Evolutionary conservation across 1,140 invertebrate species (phyloP).

Genomic region (Lordiphosa collinella): DNA sequence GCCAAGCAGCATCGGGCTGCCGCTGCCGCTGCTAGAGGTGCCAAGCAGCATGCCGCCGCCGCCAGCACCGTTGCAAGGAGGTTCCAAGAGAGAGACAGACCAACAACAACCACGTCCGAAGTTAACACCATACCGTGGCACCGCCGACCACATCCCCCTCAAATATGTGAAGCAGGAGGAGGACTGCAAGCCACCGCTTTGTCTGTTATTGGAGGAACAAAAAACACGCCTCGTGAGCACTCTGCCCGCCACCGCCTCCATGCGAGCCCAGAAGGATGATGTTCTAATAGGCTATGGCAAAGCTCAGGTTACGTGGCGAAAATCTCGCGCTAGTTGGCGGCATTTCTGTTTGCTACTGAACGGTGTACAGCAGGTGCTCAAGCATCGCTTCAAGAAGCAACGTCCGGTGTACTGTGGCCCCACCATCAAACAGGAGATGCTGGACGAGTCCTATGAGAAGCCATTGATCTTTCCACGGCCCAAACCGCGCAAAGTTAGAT

Average conservation of each 20-base stretch:
- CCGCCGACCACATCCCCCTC: conserved; percentile 7
- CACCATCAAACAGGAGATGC: conserved; percentile 40
- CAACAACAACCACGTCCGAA: conserved; percentile 28
- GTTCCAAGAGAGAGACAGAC: neutral
- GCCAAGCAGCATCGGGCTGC: neutral
- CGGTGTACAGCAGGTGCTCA: conserved; percentile 49
- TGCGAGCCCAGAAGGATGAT: neutral
- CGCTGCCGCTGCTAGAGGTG: conserved; percentile 3
- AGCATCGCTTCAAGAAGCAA: conserved; percentile 38
- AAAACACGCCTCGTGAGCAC: too few species aligned
- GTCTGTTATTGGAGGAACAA: too few species aligned
- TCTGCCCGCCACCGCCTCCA: neutral
- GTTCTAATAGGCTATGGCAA: conserved; percentile 33
- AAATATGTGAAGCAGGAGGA: neutral
- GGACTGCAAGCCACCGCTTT: conserved; percentile 11
- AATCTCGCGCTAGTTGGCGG: conserved; percentile 52
- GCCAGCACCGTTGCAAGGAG: conserved; percentile 11
- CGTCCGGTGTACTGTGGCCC: conserved; percentile 41
- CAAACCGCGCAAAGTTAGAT: conserved; percentile 2
- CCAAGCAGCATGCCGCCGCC: conserved; percentile 5
- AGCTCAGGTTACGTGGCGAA: conserved; percentile 13
- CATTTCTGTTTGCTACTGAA: conserved; percentile 44
- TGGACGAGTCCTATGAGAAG: conserved; percentile 34
- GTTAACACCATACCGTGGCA: conserved; percentile 45
- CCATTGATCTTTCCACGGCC: conserved; percentile 46